Conservation (phyloP, 2,113 vertebrate species). For the Sylvilagus bachmani region DNA sequence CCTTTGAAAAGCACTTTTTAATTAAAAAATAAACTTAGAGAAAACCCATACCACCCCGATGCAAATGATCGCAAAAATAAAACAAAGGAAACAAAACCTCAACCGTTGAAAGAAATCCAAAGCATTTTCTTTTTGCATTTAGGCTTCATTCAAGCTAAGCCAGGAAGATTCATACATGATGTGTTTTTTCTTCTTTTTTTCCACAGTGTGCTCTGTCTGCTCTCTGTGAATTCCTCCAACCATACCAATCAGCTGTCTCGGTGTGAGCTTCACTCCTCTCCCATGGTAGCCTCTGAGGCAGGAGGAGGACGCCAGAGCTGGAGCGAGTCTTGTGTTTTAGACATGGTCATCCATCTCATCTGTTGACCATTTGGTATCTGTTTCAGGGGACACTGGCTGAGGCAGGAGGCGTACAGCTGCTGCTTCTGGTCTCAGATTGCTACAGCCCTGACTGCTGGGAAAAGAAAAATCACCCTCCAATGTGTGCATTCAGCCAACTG, state of each 20-base stretch:
- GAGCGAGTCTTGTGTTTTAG: neutral
- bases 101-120: constrained; percentile 24
- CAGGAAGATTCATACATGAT: constrained; percentile 51
- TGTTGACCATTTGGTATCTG: constrained; percentile 42
- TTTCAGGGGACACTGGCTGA: constrained; percentile 29
- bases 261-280: neutral
- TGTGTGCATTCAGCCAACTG: neutral
- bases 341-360: neutral
- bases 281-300: neutral
- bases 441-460: neutral
- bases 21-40: constrained; percentile 60
- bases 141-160: neutral
- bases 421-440: constrained; percentile 43
- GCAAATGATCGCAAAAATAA: constrained; percentile 50
- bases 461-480: neutral
- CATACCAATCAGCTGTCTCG: neutral
- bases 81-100: constrained; percentile 41
- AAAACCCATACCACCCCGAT: constrained; percentile 32
- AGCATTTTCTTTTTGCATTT: neutral
- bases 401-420: constrained; percentile 28
- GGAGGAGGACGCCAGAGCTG: neutral
- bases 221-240: constrained; percentile 11
- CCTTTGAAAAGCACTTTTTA: constrained; percentile 34
- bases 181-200: too few relatives aligned
- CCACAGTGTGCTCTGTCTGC: neutral